phyloP scores from a whole-genome alignment of 2,797 vertebrate species.

The Leucoraja ocellata region DNA sequence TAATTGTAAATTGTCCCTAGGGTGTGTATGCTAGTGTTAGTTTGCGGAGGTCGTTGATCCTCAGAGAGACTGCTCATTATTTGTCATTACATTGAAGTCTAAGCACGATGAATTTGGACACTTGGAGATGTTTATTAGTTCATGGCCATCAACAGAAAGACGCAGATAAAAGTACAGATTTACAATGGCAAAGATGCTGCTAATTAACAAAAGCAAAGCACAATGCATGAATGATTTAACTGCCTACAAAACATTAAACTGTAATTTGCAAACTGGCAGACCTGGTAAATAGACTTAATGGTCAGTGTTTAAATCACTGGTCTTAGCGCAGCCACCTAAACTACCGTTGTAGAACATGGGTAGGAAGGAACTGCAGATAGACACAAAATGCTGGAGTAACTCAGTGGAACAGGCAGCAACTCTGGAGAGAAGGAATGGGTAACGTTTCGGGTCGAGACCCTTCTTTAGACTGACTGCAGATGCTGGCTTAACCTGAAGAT shows the following conservation, averaged over 20 bases:
- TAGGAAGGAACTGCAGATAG: too few relatives aligned
- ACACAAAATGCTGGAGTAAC: too few relatives aligned
- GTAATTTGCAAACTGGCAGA: not conserved
- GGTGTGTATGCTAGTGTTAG: too few relatives aligned
- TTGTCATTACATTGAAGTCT: not conserved
- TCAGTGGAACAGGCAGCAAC: too few relatives aligned
- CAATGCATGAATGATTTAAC: slow-evolving; percentile 11
- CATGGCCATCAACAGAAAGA: not conserved
- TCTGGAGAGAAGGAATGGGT: too few relatives aligned
- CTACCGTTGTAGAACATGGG: too few relatives aligned
- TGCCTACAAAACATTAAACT: not conserved
- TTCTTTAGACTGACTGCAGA: too few relatives aligned
- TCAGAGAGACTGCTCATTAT: not conserved
- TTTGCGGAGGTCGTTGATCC: too few relatives aligned
- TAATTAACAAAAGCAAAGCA: not conserved
- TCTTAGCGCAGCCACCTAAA: not conserved
- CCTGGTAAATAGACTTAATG: not conserved
- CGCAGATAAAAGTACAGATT: not conserved
- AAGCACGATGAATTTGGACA: not conserved
- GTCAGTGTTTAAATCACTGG: not conserved
- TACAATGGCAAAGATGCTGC: not conserved
- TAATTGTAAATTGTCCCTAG: too few relatives aligned
- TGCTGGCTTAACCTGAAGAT: too few relatives aligned
- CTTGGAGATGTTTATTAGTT: not conserved
- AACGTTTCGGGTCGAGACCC: too few relatives aligned